Conservation (phyloP, 2,113 vertebrate genomes). For the Phalacrocorax brasilianus region DNA sequence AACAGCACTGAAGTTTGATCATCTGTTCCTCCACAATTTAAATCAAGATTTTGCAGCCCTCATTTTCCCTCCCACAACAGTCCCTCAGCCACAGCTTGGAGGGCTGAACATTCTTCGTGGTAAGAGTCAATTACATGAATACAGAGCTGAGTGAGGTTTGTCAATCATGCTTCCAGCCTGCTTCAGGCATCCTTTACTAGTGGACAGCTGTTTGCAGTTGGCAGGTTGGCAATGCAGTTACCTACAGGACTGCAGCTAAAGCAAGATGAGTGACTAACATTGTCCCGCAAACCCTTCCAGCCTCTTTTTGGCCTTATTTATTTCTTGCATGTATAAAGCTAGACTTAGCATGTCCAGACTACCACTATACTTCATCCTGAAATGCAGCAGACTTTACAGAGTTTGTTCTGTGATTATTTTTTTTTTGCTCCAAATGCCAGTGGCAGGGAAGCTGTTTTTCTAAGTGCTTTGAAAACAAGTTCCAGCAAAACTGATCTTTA, state of each 20-base stretch:
- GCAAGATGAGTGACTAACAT: not conserved
- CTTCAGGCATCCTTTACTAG: not conserved
- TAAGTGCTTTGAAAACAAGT: constrained; percentile 54
- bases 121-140: not conserved
- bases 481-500: constrained; percentile 66
- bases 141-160: not conserved
- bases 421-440: not conserved
- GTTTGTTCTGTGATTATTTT: not conserved
- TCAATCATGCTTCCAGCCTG: not conserved
- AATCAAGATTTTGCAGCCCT: not conserved
- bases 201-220: not conserved
- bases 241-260: not conserved
- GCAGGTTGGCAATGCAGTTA: not conserved
- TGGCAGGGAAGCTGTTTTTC: constrained; percentile 22
- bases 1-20: not conserved
- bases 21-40: not conserved
- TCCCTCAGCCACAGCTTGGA: not conserved
- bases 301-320: not conserved
- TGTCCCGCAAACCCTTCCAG: not conserved
- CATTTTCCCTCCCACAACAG: not conserved
- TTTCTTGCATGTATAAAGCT: not conserved
- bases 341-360: not conserved
- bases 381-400: not conserved
- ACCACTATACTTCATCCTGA: not conserved
- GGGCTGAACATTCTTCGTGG: not conserved